Evolutionary conservation across 2,888 invertebrate species (phyloP), one percentile per base, ranked within the genome.

Genomic region (Ophioninae sp.): DNA sequence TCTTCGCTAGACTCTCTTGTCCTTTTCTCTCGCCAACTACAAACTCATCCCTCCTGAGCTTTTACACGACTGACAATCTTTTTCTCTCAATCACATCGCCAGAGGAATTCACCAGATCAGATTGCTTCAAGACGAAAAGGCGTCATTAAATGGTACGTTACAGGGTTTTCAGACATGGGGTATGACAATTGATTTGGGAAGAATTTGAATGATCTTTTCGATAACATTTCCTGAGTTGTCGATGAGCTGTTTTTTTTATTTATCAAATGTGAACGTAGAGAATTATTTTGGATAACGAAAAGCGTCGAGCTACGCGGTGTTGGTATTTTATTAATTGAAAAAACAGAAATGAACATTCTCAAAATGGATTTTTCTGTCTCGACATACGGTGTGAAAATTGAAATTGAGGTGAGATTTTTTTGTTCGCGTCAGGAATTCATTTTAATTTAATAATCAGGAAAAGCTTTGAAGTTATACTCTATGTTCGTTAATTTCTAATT

Each of bases 1-100:
- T 39, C 62, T 50, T 78, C 78, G 30, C 2, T 30, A 21, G n/a
- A 44, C 57, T 44, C 30, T 30, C 30, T 59, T 61, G 61, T 59
- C 23, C 68, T 61, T 44, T 59, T 8, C 67, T 6, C 7, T 41
- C 20, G n/a, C 67, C 41, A 7, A 56, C 57, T 41, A 65, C 67
- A 10, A 59, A 67, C 37, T 20, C 17, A 65, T 56, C 39, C 50
- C 30, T 39, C 20, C 56, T 7, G 20, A 56, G 17, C 23, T 68
- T 68, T 6, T 23, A 20, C 21, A 13, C 23, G 30, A 10, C 30
- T 3, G 10, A 6, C 44, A 10, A 41, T 13, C 7, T 13, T 41
- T 50, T 10, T 50, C 17, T 10, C 50, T 50, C 17, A 50, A 50
- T 50, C 17, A 50, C 17, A 50, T 50, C 50, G 50, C 0, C 17